Percentiles rank a stretch among this genome's conserved stretches.
These are phyloP conservation scores for Drusus annulatus DNA, from an alignment of 1,140 invertebrate genomes.

Conservation along the genomic window DNA sequence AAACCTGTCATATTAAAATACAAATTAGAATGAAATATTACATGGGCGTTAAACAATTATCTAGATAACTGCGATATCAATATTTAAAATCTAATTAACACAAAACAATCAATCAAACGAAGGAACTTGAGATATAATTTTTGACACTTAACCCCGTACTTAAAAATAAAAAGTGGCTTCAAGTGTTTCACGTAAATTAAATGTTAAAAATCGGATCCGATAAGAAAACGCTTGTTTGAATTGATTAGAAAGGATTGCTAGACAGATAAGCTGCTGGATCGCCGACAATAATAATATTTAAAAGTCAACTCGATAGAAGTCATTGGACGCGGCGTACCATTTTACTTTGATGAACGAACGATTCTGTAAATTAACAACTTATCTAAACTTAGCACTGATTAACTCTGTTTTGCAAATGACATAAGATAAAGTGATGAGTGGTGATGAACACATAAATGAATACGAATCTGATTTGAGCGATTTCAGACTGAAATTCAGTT, in stretches of 20 bases:
- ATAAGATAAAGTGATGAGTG: too few species aligned
- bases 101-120: too few species aligned
- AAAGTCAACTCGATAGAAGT: background rate
- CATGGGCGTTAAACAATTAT: background rate
- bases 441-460: too few species aligned
- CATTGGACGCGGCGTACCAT: background rate
- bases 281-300: background rate
- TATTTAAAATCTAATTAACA: background rate
- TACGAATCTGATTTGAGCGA: too few species aligned
- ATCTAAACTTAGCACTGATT: background rate
- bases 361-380: background rate
- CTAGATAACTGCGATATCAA: background rate
- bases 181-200: too few species aligned
- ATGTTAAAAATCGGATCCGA: too few species aligned
- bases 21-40: background rate
- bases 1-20: slow-evolving; percentile 28
- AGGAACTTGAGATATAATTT: background rate
- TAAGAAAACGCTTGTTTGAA: background rate
- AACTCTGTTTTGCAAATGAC: background rate
- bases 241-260: background rate
- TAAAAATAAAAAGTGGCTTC: too few species aligned
- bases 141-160: background rate
- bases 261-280: background rate
- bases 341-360: background rate
- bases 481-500: too few species aligned